A percentile compares a stretch with the other conserved stretches of the same genome.
Evolutionary conservation across 1,140 invertebrate genomes (phyloP).

Genomic region (Ceratina australensis): DNA sequence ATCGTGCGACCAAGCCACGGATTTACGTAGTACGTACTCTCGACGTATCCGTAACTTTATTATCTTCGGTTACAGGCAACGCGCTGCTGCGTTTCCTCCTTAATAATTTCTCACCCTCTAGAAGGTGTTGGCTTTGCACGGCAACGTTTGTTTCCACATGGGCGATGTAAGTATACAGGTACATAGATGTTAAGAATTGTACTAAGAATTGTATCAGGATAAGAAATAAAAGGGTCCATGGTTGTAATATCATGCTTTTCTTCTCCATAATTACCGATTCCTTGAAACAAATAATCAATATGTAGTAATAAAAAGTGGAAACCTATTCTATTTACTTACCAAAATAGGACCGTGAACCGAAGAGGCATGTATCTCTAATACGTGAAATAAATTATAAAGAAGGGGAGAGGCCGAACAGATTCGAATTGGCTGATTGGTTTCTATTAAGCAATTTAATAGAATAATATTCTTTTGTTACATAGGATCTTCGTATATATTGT

Average conservation of each 20-base stretch:
- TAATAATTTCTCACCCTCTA: slow-evolving; percentile 31
- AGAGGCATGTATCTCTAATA: slow-evolving; percentile 33
- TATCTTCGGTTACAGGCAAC: slow-evolving; percentile 52
- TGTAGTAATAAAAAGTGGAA: background rate
- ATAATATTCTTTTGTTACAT: slow-evolving; percentile 25
- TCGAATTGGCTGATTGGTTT: slow-evolving; percentile 45
- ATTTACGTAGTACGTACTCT: slow-evolving; percentile 39
- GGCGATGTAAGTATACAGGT: slow-evolving; percentile 57
- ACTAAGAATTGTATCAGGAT: slow-evolving; percentile 57
- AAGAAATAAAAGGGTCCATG: slow-evolving; percentile 48
- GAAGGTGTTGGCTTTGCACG: slow-evolving; percentile 21
- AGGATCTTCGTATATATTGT: background rate
- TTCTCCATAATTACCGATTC: slow-evolving; percentile 42
- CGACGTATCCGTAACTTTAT: slow-evolving; percentile 53
- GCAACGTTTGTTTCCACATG: slow-evolving; percentile 48
- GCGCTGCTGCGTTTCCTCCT: slow-evolving; percentile 55
- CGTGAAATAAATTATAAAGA: slow-evolving; percentile 27
- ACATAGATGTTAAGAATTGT: slow-evolving; percentile 56
- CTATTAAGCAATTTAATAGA: slow-evolving; percentile 51
- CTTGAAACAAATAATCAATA: slow-evolving; percentile 24
- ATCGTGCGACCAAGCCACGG: no score
- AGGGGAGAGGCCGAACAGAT: slow-evolving; percentile 40
- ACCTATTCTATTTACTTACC: background rate
- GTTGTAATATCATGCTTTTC: slow-evolving; percentile 55
- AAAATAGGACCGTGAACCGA: background rate